These are phyloP conservation scores for Criorhina ranunculi DNA, from an alignment of 2,888 invertebrate genomes.

Conservation along the genomic window DNA sequence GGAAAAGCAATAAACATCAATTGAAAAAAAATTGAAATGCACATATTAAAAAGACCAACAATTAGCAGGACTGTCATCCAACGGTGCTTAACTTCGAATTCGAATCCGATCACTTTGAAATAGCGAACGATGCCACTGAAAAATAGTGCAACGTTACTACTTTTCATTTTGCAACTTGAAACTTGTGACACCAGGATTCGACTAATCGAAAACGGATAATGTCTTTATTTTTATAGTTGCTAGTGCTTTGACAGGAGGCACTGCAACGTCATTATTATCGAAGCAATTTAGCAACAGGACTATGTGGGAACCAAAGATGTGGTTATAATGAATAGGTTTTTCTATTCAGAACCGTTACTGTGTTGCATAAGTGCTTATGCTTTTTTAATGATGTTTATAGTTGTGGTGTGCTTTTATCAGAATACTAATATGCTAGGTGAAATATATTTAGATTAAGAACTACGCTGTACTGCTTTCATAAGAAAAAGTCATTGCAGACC, in stretches of 20 bases:
- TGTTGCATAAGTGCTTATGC: background rate
- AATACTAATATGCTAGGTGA: too few species aligned
- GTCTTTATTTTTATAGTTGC: background rate
- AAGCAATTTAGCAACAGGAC: background rate
- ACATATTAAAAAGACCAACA: background rate
- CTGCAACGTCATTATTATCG: background rate
- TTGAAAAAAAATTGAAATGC: background rate
- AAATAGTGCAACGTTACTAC: constrained; percentile 27
- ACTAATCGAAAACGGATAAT: background rate
- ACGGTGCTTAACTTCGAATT: background rate
- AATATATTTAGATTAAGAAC: too few species aligned
- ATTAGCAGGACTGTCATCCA: background rate
- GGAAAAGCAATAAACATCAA: background rate
- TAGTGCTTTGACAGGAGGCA: background rate
- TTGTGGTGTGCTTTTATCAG: too few species aligned
- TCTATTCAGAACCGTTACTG: background rate
- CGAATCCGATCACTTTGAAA: constrained; percentile 51
- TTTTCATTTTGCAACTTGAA: constrained; percentile 5
- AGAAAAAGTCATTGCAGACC: too few species aligned
- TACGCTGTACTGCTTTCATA: too few species aligned
- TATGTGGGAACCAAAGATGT: background rate
- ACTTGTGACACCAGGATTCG: too few species aligned
- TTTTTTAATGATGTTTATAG: background rate
- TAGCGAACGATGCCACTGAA: background rate
- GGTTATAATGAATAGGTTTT: background rate